Evolutionary conservation across 2,797 vertebrate species (phyloP), one percentile per base, ranked within the genome.

Genomic region (Gambelia wislizenii): DNA sequence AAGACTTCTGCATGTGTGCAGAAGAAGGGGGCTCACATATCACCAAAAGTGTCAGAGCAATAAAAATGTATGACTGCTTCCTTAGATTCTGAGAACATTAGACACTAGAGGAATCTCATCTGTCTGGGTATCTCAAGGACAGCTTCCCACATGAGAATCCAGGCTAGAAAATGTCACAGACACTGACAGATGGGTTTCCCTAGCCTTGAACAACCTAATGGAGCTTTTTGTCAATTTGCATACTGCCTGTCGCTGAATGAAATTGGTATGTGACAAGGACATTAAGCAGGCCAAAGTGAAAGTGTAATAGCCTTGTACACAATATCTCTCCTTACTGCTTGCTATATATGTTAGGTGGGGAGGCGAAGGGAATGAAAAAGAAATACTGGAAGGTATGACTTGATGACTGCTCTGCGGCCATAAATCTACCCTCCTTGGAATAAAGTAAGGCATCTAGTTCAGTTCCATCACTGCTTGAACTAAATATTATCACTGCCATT

Each of bases 111-210:
- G 85, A 93, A 91, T 92, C 90, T 94, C 92, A 47, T 95, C 91
- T 93, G 95, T 95, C 94, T 96, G 93, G 93, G 90, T 94, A 89
- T 96, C 95, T 97, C 97, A 96, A 97, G 96, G 96, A 96, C 96
- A 94, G 94, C 94, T 91, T 94, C 95, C 95, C 95, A 96, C 78
- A 42, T 94, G 93, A 96, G 96, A 91, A 92, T 95, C 89, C 93
- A 95, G 89, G 94, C 95, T 89, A 49, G 89, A 93, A 95, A 95
- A 95, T 96, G 95, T 94, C 96, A 96, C 92, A 95, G 94, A 96
- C 95, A 93, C 93, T 96, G 97, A 96, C 96, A 97, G 97, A 98
- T 97, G 96, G 96, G 95, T 94, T 96, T 96, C 94, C 94, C 96
- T 95, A 96, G 95, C 95, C 96, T 96, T 92, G 90, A 96, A 96